Evolutionary conservation across 2,888 invertebrate species (phyloP), one percentile per base, ranked within the genome.

Genomic region (Tanypteryx hageni): DNA sequence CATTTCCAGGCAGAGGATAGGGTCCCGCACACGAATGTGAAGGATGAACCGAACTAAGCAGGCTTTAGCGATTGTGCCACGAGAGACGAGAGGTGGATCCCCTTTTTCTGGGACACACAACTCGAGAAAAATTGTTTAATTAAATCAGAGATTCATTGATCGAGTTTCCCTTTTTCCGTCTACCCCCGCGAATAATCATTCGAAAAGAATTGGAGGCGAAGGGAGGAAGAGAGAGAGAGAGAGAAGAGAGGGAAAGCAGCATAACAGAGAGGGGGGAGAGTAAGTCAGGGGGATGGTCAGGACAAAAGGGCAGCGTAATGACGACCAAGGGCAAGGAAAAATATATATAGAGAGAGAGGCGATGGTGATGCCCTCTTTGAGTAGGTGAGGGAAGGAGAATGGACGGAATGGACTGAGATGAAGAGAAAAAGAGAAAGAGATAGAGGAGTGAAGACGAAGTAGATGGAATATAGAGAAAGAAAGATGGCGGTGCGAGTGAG

Each of bases 141-240:
- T 83, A 83, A 83, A 83, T 83, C 83, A 83, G 56, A 83, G 56
- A 83, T 44, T 85, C 57, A 85, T 58, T 85, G 85, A 58, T 85
- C 57, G 84, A 84, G 56, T 57, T 76, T 57, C 84, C 84, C 57
- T 84, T 84, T 76, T 57, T n/a, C 56, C 22, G 68, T n/a, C 13
- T 18, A n/a, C 68, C 68, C 76, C 22, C 76, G 76, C 76, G 27
- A 76, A 76, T 27, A 27, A 22, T 76, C 76, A 22, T 2, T 68
- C 10, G 8, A 27, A 27, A 44, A 44, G 44, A 5, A 44, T 3
- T 44, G 44, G 44, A 44, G 44, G 44, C 44, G 76, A 10, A 68
- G 10, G 44, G 44, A 5, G 44, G 44, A 44, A 5, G 44, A 5
- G 44, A 44, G 44, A 27, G 27, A 7, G 68, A n/a, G n/a, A 22